Base-by-base conservation (phyloP, 2,797 vertebrate genomes). In the Acipenser oxyrinchus region DNA sequence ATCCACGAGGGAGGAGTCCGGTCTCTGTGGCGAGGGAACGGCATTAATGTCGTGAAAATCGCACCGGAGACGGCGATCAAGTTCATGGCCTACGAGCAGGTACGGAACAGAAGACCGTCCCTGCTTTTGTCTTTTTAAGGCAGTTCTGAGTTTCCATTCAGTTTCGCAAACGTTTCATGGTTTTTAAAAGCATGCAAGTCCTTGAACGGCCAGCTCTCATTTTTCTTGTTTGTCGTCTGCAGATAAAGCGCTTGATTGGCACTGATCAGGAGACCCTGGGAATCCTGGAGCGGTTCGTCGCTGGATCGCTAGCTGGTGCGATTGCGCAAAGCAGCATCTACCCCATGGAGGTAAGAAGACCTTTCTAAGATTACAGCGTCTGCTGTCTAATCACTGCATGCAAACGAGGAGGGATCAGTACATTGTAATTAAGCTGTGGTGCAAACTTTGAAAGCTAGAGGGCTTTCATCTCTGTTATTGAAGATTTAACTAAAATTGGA, bases 31-130 rank as follows among this genome's bases (percentile, higher is more conserved):
- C 73, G 96, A 53, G 95, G 96, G 13, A 99, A 99, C 0, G 94
- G 95, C 74, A 97, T 99, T 78, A 99, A 99, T 0, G 94, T 96
- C 75, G 81, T 99, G 71, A 99, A 99, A 81, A 99, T 99, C 0
- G 95, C 92, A 2, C 95, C 96, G 0, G 96, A 99, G 72, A 94
- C 96, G 0, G 96, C 95, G 10, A 96, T 99, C 72, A 99, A 99
- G 68, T 99, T 99, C 84, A 96, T 97, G 94, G 95, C 96, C 1
- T 98, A 98, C 0, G 96, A 99, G 66, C 95, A 99, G 92, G 95
- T 96, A 69, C 63, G 5, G 12, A 60, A 3, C 23, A 37, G 15
- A 18, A 18, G 15, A 18, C 15, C 15, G 15, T 18, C 15, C 15
- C 15, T 18, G 15, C 15, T 18, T 18, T 18, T 18, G 15, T 18